Percentiles rank a stretch among this genome's conserved stretches.
These are phyloP conservation scores for Drosophila albomicans DNA, from an alignment of 1,140 invertebrate genomes.

Conservation along the genomic window DNA sequence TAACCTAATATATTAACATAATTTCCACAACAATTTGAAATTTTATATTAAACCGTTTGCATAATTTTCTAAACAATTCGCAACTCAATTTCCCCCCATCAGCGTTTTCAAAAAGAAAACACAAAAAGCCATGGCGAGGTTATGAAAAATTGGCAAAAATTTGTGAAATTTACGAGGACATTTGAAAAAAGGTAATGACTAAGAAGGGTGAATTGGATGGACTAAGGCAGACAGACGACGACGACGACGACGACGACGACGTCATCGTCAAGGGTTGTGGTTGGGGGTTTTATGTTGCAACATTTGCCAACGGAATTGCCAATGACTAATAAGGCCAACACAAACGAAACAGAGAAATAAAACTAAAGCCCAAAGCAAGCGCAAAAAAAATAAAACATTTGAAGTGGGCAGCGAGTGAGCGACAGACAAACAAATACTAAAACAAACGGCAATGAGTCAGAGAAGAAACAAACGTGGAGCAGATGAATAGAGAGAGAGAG, in stretches of 20 bases:
- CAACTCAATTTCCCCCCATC: neutral
- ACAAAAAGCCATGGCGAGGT: neutral
- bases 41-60: neutral
- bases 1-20: neutral
- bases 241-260: slow-evolving; percentile 18
- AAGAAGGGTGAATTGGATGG: neutral
- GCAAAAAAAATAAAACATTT: slow-evolving; percentile 15
- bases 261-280: slow-evolving; percentile 33
- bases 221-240: slow-evolving; percentile 10
- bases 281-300: slow-evolving; percentile 55
- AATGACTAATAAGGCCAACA: slow-evolving; percentile 66
- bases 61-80: neutral
- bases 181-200: slow-evolving; percentile 2
- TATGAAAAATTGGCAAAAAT: slow-evolving; percentile 12
- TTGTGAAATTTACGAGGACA: slow-evolving; percentile 18
- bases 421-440: slow-evolving; percentile 38
- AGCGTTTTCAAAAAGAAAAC: neutral
- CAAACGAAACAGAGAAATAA: slow-evolving; percentile 28
- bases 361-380: slow-evolving; percentile 17
- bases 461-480: slow-evolving; percentile 1
- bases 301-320: slow-evolving; percentile 57
- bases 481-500: slow-evolving; percentile 10
- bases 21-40: neutral
- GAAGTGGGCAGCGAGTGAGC: slow-evolving; percentile 35
- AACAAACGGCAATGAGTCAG: slow-evolving; percentile 32